phyloP scores from a whole-genome alignment of 2,113 vertebrate species.

The Vanacampus margaritifer region DNA sequence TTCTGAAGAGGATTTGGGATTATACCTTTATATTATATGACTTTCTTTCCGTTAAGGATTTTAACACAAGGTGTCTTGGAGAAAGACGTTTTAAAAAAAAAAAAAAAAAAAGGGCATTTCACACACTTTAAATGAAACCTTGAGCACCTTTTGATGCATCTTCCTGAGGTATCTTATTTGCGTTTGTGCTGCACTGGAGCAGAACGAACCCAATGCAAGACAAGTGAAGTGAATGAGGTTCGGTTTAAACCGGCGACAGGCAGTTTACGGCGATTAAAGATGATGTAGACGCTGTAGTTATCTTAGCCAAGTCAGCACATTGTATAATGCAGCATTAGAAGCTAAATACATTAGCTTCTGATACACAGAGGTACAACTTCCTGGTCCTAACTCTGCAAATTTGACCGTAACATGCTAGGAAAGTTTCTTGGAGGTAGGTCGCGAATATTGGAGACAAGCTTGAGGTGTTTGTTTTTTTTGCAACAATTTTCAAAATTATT shows the following conservation, averaged over 20 bases:
- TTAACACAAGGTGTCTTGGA: background rate
- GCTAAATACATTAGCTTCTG: background rate
- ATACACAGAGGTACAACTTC: background rate
- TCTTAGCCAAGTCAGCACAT: background rate
- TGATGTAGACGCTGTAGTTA: background rate
- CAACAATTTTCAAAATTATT: too few relatives aligned
- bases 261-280: background rate
- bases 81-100: background rate
- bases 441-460: background rate
- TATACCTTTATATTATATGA: background rate
- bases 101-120: background rate
- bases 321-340: background rate
- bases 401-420: background rate
- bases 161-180: background rate
- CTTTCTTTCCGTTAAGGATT: background rate
- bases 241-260: background rate
- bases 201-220: background rate
- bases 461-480: too few relatives aligned
- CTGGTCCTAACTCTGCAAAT: background rate
- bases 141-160: background rate
- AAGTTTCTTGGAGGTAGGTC: background rate
- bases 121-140: constrained; percentile 7
- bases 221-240: background rate
- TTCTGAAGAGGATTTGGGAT: background rate
- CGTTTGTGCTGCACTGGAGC: constrained; percentile 7